Conservation (phyloP, 2,797 vertebrate species). For the Tachyglossus aculeatus region DNA sequence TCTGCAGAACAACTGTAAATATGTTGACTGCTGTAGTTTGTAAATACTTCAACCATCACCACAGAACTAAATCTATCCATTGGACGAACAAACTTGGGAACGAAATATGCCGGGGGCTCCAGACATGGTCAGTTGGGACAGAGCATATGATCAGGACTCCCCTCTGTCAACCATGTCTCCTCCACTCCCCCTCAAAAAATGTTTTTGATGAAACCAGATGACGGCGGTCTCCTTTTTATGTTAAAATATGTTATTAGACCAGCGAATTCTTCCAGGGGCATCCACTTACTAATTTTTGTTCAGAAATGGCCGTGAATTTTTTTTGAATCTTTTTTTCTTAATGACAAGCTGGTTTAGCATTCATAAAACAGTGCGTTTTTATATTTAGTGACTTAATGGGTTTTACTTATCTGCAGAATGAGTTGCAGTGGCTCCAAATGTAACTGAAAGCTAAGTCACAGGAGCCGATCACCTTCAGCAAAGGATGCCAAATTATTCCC, state of each 20-base stretch:
- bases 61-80: conserved; percentile 70
- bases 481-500: conserved; percentile 36
- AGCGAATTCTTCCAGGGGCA: conserved; percentile 55
- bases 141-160: conserved; percentile 9
- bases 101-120: conserved; percentile 14
- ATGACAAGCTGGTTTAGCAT: conserved; percentile 11
- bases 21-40: conserved; percentile 61
- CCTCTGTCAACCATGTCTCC: conserved; percentile 4
- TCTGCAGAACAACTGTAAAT: conserved; percentile 85
- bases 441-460: background rate
- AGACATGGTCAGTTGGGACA: conserved; percentile 29
- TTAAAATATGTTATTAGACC: conserved; percentile 51
- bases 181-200: background rate
- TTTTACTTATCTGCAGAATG: background rate
- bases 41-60: conserved; percentile 87
- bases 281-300: conserved; percentile 47
- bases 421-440: background rate
- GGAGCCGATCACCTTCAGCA: background rate
- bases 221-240: conserved; percentile 25
- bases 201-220: conserved; percentile 42
- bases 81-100: conserved; percentile 53
- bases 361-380: conserved; percentile 40
- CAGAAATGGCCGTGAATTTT: conserved; percentile 15
- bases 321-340: conserved; percentile 25
- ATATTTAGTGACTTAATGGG: conserved; percentile 10